Base-by-base conservation (phyloP, 2,888 invertebrate species). In the Meliscaeva auricollis region DNA sequence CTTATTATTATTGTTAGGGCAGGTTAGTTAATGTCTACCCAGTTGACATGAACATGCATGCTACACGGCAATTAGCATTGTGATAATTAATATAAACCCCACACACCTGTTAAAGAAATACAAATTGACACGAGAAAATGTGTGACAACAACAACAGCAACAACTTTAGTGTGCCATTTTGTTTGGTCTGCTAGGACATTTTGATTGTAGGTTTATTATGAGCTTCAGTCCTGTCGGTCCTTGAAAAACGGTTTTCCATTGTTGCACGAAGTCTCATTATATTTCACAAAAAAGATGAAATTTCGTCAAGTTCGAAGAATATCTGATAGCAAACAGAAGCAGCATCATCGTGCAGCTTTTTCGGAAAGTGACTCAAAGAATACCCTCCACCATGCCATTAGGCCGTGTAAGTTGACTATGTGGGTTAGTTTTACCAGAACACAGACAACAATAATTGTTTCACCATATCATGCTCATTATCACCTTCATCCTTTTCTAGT, bases 341-440 rank as follows among this genome's bases (percentile, higher is more conserved):
- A 9, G 1, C 41, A 6, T 1, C 11, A 26, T 26, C 41, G 6
- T 22, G 8, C 22, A 41, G 3, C 41, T 8, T 30, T 44, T 6
- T 8, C 35, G 15, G 17, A 70, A 46, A 41, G 38, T 54, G 52
- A 54, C 62, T 68, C 30, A 35, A 13, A 6, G n/a, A 91, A 93
- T 69, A 93, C 93, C 48, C 90, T 94, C 44, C 93, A 93, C 85
- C 89, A 92, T 54, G 93, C 93, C 8, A 89, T 94, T 64, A 92
- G 92, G 30, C 93, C 94, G 1, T 90, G 91, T 91, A 87, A 90
- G 91, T 88, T 32, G 22, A 69, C 9, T 35, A 35, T 9, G 9
- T n/a, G n/a, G n/a, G n/a, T n/a, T n/a, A n/a, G n/a, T n/a, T n/a
- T n/a, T n/a, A n/a, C n/a, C n/a, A n/a, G n/a, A n/a, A n/a, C n/a